These are phyloP conservation scores for Hypercompe scribonia DNA, from an alignment of 2,888 invertebrate species.

Conservation along the genomic window DNA sequence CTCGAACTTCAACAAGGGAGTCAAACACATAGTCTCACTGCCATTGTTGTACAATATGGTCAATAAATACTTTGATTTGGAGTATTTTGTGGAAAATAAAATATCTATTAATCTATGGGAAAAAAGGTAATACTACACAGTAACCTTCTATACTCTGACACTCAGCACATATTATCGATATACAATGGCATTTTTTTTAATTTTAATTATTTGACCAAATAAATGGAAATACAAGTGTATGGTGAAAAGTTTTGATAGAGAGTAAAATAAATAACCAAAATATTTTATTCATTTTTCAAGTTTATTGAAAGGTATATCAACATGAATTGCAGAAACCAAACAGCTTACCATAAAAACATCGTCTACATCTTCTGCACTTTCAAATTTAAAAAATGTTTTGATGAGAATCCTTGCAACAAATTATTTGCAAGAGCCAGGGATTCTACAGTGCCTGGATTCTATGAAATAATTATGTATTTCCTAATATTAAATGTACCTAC, in stretches of 20 bases:
- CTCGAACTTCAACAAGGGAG: slow-evolving; percentile 24
- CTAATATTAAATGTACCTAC: background rate
- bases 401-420: slow-evolving; percentile 80
- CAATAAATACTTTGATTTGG: background rate
- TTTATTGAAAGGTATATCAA: slow-evolving; percentile 46
- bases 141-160: no score
- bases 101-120: background rate
- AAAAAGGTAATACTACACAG: no score
- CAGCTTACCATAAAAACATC: slow-evolving; percentile 79
- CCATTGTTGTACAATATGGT: slow-evolving; percentile 29
- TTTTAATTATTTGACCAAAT: no score
- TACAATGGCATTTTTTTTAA: no score
- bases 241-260: no score
- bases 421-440: slow-evolving; percentile 84
- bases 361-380: slow-evolving; percentile 84
- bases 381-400: slow-evolving; percentile 84
- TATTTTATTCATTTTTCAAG: background rate
- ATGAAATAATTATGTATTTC: background rate
- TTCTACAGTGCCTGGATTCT: slow-evolving; percentile 60
- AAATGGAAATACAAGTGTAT: no score
- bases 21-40: slow-evolving; percentile 29
- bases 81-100: background rate
- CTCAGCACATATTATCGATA: no score
- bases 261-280: no score
- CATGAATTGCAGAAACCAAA: slow-evolving; percentile 76